Percentiles rank a stretch among this genome's conserved stretches.
These are phyloP conservation scores for Calephelis nemesis DNA, from an alignment of 1,140 invertebrate species.

Conservation along the genomic window DNA sequence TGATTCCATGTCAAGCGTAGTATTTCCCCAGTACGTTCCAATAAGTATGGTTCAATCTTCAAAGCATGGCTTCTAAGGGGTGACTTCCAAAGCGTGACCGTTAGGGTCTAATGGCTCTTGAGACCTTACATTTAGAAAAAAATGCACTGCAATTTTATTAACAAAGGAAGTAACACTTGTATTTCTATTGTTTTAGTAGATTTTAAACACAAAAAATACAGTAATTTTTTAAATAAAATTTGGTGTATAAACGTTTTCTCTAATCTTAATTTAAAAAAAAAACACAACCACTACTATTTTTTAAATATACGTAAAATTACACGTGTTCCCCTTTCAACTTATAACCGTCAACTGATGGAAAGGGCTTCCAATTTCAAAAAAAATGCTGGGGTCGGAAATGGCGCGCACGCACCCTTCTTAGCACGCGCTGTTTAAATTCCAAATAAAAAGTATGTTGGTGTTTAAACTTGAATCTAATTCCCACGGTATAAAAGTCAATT, in stretches of 20 bases:
- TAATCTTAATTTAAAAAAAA: too few relatives aligned
- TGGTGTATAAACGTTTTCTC: too few relatives aligned
- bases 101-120: conserved; percentile 39
- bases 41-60: conserved; percentile 28
- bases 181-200: too few relatives aligned
- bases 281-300: background rate
- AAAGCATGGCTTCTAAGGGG: conserved; percentile 55
- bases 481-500: background rate
- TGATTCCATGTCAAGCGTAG: conserved; percentile 68
- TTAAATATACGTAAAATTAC: background rate
- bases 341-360: conserved; percentile 56
- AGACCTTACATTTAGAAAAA: conserved; percentile 16
- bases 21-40: conserved; percentile 37
- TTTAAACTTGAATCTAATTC: background rate
- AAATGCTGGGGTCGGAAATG: conserved; percentile 58
- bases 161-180: too few relatives aligned
- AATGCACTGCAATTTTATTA: conserved; percentile 14
- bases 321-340: conserved; percentile 40
- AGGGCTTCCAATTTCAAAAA: conserved; percentile 48
- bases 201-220: too few relatives aligned
- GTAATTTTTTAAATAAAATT: too few relatives aligned
- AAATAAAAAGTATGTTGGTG: conserved; percentile 18
- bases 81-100: conserved; percentile 49
- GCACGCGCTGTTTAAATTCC: conserved; percentile 56
- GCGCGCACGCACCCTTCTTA: conserved; percentile 66